Base-by-base conservation (phyloP, 1,140 invertebrate genomes). In the Sarcophaga peregrina region DNA sequence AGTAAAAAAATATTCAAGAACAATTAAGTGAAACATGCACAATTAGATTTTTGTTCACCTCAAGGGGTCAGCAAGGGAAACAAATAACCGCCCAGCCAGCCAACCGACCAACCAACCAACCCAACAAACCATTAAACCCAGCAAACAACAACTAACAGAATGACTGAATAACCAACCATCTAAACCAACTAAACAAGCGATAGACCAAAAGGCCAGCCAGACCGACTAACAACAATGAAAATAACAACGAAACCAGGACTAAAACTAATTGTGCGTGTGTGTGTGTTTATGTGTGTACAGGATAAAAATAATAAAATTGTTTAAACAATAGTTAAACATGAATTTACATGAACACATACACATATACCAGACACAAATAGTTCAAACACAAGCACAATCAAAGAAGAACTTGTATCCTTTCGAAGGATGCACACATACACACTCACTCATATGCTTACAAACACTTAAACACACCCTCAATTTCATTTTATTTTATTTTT, bases 251-350 rank as follows among this genome's bases (percentile, higher is more conserved):
- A 62, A 62, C 15, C 5, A 62, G 15, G 2, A 45, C 13, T 46
- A 74, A 37, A 74, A 74, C 73, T 15, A 74, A 74, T 74, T 74
- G 73, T 5, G n/a, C 6, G 54, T 13, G 54, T 10, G 52, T 13
- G 9, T 54, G 15, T 58, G 13, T 15, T 11, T n/a, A 3, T 58
- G 10, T 58, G 54, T 58, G 11, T n/a, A 58, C n/a, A 58, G 52
- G 52, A 47, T 5, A 76, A 48, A 76, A 48, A 76, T 8, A 48
- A 17, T 46, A 76, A 76, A 47, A 76, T 47, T 76, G 46, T 76
- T 76, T 76, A 76, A 58, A 76, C 74, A 76, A 76, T 76, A 76
- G 74, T 76, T 76, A 48, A 76, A 76, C 74, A 76, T 76, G 74
- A 46, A 76, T 76, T 76, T 76, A 76, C 74, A 76, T 47, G 74